Evolutionary conservation across 2,113 vertebrate species (phyloP).

Genomic region (Daboia siamensis): DNA sequence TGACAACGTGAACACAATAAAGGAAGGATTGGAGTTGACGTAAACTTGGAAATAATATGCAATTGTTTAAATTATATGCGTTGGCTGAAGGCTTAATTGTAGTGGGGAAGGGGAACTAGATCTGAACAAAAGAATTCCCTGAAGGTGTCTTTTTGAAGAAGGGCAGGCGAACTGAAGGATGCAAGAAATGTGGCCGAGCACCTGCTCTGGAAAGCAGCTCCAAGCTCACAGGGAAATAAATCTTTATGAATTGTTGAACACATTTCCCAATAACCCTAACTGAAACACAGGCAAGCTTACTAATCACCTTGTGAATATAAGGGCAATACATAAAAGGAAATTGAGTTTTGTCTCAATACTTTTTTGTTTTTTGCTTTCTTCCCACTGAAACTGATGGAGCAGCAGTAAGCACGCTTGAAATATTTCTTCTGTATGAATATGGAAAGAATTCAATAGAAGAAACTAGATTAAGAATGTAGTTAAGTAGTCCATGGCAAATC

Average conservation of each 20-base stretch:
- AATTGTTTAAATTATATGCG: background rate
- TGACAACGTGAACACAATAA: background rate
- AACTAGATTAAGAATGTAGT: background rate
- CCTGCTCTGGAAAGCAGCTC: background rate
- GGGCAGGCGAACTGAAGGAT: background rate
- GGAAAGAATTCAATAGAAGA: background rate
- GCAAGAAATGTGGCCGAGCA: background rate
- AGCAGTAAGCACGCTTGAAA: background rate
- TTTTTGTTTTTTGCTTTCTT: background rate
- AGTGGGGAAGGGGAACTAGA: background rate
- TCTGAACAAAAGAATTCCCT: background rate
- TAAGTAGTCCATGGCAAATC: background rate
- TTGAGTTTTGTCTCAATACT: background rate
- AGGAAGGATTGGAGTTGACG: background rate
- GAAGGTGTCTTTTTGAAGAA: background rate
- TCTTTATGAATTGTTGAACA: background rate
- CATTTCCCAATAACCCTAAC: background rate
- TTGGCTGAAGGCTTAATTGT: background rate
- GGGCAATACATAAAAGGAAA: background rate
- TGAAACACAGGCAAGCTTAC: background rate
- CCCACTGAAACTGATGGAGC: background rate
- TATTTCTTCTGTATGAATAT: background rate
- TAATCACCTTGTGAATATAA: background rate
- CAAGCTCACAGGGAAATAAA: background rate
- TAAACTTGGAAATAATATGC: background rate